These are phyloP conservation scores for Drosophila demipolita DNA, from an alignment of 2,888 invertebrate genomes.

Conservation along the genomic window DNA sequence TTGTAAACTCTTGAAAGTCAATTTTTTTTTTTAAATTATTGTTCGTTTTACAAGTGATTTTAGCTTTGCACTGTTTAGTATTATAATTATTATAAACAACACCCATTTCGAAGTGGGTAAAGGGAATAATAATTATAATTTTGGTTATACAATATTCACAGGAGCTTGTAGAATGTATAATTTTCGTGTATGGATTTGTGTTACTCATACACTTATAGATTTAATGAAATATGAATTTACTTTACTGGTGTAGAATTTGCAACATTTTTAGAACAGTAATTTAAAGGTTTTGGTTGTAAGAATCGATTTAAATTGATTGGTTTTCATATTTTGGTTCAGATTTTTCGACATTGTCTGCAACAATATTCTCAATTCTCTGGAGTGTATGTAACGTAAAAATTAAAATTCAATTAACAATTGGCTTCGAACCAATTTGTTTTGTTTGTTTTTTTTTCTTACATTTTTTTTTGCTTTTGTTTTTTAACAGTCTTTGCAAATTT, in stretches of 20 bases:
- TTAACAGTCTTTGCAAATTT: slow-evolving; percentile 50
- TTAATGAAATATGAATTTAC: background rate
- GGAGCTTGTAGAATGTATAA: background rate
- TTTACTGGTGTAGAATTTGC: background rate
- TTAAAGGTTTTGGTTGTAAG: background rate
- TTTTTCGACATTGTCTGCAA: background rate
- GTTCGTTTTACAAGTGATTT: background rate
- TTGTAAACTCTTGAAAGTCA: slow-evolving; percentile 16
- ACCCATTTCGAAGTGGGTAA: background rate
- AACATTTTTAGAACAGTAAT: background rate
- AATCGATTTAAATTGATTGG: background rate
- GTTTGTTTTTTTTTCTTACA: background rate
- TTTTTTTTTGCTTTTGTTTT: slow-evolving; percentile 40
- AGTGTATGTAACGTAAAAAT: background rate
- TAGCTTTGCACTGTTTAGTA: slow-evolving; percentile 1
- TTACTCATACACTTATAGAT: background rate
- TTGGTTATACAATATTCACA: background rate
- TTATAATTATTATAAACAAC: background rate
- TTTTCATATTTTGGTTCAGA: background rate
- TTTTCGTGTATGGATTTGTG: background rate
- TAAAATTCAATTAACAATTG: slow-evolving; percentile 21
- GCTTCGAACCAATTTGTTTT: slow-evolving; percentile 34
- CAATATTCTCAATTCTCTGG: background rate
- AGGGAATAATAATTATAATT: background rate
- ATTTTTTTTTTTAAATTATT: background rate